Conservation (phyloP, 2,888 invertebrate species). For the Athrips mouffetella region DNA sequence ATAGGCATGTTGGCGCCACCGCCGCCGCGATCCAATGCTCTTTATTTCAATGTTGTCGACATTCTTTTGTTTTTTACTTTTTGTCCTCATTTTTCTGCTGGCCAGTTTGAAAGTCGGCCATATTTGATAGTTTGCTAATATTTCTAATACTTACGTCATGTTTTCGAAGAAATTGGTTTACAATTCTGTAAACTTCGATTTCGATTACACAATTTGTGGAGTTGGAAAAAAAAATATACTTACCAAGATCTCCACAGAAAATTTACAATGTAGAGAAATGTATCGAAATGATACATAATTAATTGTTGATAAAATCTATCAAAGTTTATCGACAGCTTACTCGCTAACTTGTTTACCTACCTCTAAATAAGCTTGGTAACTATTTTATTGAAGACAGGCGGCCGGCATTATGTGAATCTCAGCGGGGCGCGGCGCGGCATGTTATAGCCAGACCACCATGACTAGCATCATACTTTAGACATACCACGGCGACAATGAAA, state of each 20-base stretch:
- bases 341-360: too few species aligned
- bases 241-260: too few species aligned
- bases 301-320: too few species aligned
- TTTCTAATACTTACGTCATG: neutral
- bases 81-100: constrained; percentile 11
- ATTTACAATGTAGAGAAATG: too few species aligned
- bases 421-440: constrained; percentile 44
- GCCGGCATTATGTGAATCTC: constrained; percentile 48
- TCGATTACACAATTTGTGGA: too few species aligned
- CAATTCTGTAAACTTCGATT: too few species aligned
- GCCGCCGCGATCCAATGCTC: constrained; percentile 52
- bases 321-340: too few species aligned
- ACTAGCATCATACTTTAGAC: too few species aligned
- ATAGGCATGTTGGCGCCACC: constrained; percentile 73
- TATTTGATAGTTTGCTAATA: constrained; percentile 9
- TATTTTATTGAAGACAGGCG: constrained; percentile 43
- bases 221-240: too few species aligned
- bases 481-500: too few species aligned
- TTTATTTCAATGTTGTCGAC: constrained; percentile 56
- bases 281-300: too few species aligned
- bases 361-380: too few species aligned
- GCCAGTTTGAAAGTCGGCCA: constrained; percentile 4
- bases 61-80: constrained; percentile 38
- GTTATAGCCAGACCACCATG: constrained; percentile 54
- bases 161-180: neutral